Base-by-base conservation (phyloP, 2,888 invertebrate species). In the Torymus auratus region DNA sequence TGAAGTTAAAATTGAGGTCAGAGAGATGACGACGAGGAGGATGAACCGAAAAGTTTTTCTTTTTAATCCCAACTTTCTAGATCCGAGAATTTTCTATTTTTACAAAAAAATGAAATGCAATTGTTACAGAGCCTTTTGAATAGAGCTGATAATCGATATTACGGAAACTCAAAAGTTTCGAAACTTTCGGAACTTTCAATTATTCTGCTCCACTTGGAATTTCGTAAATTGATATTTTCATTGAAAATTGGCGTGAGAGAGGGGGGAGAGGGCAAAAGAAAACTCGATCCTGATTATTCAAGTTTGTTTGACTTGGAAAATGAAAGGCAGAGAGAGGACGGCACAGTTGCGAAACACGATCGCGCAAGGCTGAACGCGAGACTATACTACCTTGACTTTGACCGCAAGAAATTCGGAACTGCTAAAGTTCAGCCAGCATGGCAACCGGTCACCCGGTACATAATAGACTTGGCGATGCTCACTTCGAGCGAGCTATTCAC, bases 331-430 rank as follows among this genome's bases (percentile, higher is more conserved):
- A 28, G 28, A 28, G 3, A 7, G 5, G 2, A 62, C 55, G 12
- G 62, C 17, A 50, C 3, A 74, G 58, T 50, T 50, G 17, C 50
- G 65, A 65, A n/a, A 15, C 60, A 61, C 60, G 65, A 56, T 56
- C 11, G 12, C 28, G 53, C 13, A n/a, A 41, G 28, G 15, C 14
- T 14, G 41, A 15, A 2, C 14, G 17, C 28, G 28, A 28, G 28
- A 28, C 28, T n/a, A n/a, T 28, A 64, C 15, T 78, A 52, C 58
- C 56, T 79, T 69, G 78, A 79, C 73, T 73, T 68, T 68, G 68
- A 79, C 78, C 78, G 50, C 78, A 67, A 79, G 78, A 79, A 79
- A 79, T 79, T 73, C 68, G 55, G 20, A 79, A 79, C 73, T 73
- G 61, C 50, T 41, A 73, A 79, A 79, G 62, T 79, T 79, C n/a